Base-by-base conservation (phyloP, 2,113 vertebrate genomes). In the Ursus arctos region DNA sequence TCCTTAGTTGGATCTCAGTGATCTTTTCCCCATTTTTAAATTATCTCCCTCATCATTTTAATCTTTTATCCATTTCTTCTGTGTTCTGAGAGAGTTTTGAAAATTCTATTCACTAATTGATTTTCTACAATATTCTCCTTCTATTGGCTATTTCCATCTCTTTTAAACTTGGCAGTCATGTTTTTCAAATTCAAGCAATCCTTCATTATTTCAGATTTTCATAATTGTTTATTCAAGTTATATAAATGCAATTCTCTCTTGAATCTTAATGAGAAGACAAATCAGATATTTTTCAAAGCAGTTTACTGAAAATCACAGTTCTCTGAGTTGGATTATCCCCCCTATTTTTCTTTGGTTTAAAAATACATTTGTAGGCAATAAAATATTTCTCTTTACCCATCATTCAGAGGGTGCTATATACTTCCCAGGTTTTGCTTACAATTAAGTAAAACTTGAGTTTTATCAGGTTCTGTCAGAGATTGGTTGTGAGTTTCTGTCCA, bases 141-240 rank as follows among this genome's bases (percentile, higher is more conserved):
- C 40, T 80, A 43, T 33, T 89, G 55, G 18, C 33, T 94, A 49
- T 22, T 92, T 80, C 59, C 10, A n/a, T 74, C 47, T 95, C 61
- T 83, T 93, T 95, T 90, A 83, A 96, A 94, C 65, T 89, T 95
- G 43, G 49, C 18, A 28, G 51, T 96, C 33, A 9, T 63, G 26
- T 53, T 87, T 93, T 95, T 87, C 61, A 92, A 96, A 96, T 95
- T 95, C 65, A 89, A 92, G 28, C 72, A 53, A 92, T 80, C 22
- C 33, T 97, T 94, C 31, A 92, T 88, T 93, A 81, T 28, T 92
- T 97, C 31, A 94, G 26, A 93, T 91, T 97, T 94, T 92, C 72
- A 77, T 96, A 96, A 91, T 95, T 79, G 79, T 96, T 96, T 92
- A 94, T 92, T 94, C 55, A 74, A 97, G 61, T 96, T 96, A 80